A percentile compares a stretch with the other conserved stretches of the same genome.
Conservation (phyloP, 2,797 vertebrate genomes). For the Malurus splendens region DNA sequence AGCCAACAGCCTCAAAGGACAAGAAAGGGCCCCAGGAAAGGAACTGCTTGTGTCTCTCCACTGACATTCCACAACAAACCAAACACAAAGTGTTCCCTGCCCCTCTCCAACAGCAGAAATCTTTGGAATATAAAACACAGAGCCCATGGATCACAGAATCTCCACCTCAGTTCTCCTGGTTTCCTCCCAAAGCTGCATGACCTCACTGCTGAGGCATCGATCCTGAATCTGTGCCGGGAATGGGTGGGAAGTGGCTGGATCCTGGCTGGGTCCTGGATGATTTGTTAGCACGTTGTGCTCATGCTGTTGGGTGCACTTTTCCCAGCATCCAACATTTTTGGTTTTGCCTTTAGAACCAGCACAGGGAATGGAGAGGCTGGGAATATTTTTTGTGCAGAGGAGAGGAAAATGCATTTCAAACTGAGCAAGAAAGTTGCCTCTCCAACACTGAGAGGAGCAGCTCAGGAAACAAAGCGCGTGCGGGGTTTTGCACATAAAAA, state of each 20-base stretch:
- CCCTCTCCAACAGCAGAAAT: background rate
- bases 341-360: background rate
- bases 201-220: background rate
- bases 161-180: background rate
- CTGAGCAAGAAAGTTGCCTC: background rate
- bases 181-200: background rate
- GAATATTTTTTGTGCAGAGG: background rate
- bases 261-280: background rate
- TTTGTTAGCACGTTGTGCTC: background rate
- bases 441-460: background rate
- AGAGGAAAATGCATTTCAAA: background rate
- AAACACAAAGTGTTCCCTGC: background rate
- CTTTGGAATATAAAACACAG: accelerated
- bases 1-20: background rate
- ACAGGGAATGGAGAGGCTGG: background rate
- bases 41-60: background rate
- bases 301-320: background rate
- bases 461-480: background rate
- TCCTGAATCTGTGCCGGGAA: background rate
- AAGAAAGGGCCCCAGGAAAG: background rate
- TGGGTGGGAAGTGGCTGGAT: background rate
- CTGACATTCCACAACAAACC: background rate
- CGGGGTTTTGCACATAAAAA: background rate
- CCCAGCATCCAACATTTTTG: background rate
- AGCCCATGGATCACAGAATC: background rate